Evolutionary conservation across 2,797 vertebrate species (phyloP).

Genomic region (Enteromius fasciolatus): DNA sequence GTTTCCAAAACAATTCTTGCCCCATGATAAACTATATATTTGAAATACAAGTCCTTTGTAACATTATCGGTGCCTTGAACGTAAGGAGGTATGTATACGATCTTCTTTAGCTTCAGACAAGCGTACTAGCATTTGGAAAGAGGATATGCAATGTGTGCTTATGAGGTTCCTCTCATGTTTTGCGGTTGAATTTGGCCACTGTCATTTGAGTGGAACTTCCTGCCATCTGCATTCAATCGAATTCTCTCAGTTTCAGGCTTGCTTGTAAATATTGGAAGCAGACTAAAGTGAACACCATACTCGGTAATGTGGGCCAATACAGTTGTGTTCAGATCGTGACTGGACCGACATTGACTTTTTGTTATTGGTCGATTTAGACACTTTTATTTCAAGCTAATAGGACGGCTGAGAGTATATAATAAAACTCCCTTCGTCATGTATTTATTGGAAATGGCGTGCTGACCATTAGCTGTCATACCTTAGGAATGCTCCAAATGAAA

Average conservation of each 20-base stretch:
- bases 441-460: conserved; percentile 52
- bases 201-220: conserved; percentile 98
- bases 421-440: conserved; percentile 30
- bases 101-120: conserved; percentile 61
- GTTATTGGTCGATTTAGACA: neutral
- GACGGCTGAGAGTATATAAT: neutral
- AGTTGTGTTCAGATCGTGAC: conserved; percentile 71
- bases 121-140: conserved; percentile 78
- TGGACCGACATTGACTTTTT: neutral
- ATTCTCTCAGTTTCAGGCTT: conserved; percentile 91
- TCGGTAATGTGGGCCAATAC: conserved; percentile 73
- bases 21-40: neutral
- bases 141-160: conserved; percentile 80
- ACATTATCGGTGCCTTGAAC: neutral
- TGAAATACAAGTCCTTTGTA: neutral
- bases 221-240: conserved; percentile 96
- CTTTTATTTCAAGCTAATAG: conserved; percentile 13
- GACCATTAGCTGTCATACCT: conserved; percentile 52
- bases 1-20: conserved; percentile 59
- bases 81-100: neutral
- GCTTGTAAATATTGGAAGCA: conserved; percentile 93
- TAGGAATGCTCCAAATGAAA: conserved; percentile 58
- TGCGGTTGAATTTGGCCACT: conserved; percentile 93
- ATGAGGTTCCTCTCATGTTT: conserved; percentile 89
- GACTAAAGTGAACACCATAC: conserved; percentile 83